Conservation (phyloP, 2,113 vertebrate species). For the Narcine bancroftii region DNA sequence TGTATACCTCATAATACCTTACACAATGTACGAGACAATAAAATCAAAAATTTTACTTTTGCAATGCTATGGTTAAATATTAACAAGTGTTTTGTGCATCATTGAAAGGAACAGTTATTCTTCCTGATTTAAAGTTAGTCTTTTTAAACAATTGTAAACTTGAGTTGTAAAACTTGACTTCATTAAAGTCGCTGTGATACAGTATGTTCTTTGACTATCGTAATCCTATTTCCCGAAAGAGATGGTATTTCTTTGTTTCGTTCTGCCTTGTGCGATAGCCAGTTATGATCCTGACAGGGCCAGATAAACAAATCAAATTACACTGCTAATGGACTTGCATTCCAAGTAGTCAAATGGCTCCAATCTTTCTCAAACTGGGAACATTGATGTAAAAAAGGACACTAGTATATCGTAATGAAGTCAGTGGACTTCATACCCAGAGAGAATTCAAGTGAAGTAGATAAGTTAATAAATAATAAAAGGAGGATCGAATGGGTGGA, state of each 20-base stretch:
- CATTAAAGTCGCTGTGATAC: constrained; percentile 75
- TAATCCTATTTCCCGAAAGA: background rate
- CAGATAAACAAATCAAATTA: background rate
- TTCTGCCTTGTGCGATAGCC: background rate
- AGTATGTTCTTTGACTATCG: constrained; percentile 20
- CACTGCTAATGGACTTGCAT: background rate
- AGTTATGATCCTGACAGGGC: background rate
- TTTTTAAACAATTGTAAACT: constrained; percentile 71
- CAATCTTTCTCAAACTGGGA: background rate
- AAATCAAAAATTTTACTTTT: constrained; percentile 83
- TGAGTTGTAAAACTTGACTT: constrained; percentile 77
- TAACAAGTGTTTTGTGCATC: constrained; percentile 74
- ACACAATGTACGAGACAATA: constrained; percentile 88
- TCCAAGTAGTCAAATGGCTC: background rate
- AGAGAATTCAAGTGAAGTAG: background rate
- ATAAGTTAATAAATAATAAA: background rate
- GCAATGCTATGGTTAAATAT: constrained; percentile 77
- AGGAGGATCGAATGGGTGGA: background rate
- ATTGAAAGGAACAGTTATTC: constrained; percentile 76
- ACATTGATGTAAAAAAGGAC: background rate
- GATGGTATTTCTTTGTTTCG: background rate
- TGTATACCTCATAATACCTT: constrained; percentile 80
- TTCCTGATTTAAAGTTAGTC: constrained; percentile 73
- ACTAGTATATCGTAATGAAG: background rate
- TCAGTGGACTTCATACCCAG: background rate